Percentiles rank a stretch among this genome's conserved stretches.
These are phyloP conservation scores for Thermophis baileyi DNA, from an alignment of 2,113 vertebrate genomes.

Conservation along the genomic window DNA sequence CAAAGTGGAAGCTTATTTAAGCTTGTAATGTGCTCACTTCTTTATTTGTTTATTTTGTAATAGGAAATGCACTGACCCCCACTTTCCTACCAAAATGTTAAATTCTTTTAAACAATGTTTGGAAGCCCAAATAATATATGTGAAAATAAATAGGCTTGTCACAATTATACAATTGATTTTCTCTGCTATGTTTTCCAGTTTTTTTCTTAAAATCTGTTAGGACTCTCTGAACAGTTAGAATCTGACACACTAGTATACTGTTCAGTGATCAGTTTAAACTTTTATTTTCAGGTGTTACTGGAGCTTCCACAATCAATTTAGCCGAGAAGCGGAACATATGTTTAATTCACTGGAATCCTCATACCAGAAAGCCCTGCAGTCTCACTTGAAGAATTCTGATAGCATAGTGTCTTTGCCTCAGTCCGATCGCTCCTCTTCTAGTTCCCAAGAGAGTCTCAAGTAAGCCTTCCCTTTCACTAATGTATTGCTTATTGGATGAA, in stretches of 20 bases:
- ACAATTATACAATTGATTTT: not conserved
- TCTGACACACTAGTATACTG: accelerated
- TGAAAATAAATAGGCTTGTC: not conserved
- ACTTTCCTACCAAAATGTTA: not conserved
- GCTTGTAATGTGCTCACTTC: not conserved
- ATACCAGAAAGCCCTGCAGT: slow-evolving; percentile 97
- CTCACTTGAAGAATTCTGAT: slow-evolving; percentile 93
- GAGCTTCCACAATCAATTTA: slow-evolving; percentile 95
- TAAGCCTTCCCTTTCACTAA: slow-evolving; percentile 63
- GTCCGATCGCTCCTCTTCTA: slow-evolving; percentile 95
- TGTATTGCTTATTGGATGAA: not conserved
- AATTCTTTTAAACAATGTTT: not conserved
- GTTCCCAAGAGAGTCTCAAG: slow-evolving; percentile 98
- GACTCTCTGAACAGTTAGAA: not conserved
- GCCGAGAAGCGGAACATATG: slow-evolving; percentile 91
- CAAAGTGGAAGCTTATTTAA: not conserved
- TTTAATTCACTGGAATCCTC: slow-evolving; percentile 91
- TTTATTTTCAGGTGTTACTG: slow-evolving; percentile 86
- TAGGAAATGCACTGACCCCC: not conserved
- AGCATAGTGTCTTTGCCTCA: slow-evolving; percentile 94
- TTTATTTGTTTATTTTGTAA: not conserved
- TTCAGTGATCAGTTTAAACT: not conserved
- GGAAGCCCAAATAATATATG: not conserved
- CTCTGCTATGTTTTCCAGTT: not conserved
- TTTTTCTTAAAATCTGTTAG: not conserved